A percentile compares a stretch with the other conserved stretches of the same genome.
Evolutionary conservation across 2,113 vertebrate genomes (phyloP).

Genomic region (Alosa alosa): DNA sequence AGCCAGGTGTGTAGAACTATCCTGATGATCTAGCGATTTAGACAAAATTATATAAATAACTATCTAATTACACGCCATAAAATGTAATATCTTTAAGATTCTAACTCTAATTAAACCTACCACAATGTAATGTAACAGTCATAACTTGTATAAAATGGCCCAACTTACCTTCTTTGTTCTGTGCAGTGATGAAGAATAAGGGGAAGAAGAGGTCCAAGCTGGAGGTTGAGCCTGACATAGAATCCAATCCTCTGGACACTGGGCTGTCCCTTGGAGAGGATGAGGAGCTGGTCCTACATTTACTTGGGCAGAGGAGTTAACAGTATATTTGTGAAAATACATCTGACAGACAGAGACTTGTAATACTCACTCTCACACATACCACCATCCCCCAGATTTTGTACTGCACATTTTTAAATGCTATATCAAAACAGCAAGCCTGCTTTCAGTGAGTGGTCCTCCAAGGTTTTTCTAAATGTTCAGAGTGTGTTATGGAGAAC

Average conservation of each 20-base stretch:
- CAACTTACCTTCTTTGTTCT: neutral
- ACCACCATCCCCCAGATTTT: slow-evolving; percentile 48
- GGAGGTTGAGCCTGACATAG: neutral
- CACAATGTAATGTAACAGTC: neutral
- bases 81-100: neutral
- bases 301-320: slow-evolving; percentile 1
- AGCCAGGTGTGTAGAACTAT: neutral
- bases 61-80: neutral
- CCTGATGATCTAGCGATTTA: neutral
- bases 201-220: neutral
- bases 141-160: neutral
- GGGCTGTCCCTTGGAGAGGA: neutral
- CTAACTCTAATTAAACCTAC: neutral
- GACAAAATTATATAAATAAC: neutral
- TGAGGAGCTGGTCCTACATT: neutral
- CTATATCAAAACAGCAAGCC: no score
- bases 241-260: neutral
- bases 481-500: neutral
- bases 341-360: neutral
- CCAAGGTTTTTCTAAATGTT: no score
- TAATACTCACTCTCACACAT: slow-evolving; percentile 47
- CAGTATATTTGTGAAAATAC: neutral
- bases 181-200: neutral
- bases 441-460: neutral
- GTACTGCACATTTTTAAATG: neutral